Evolutionary conservation across 2,797 vertebrate species (phyloP).

Genomic region (Sphenopsis melanotis): DNA sequence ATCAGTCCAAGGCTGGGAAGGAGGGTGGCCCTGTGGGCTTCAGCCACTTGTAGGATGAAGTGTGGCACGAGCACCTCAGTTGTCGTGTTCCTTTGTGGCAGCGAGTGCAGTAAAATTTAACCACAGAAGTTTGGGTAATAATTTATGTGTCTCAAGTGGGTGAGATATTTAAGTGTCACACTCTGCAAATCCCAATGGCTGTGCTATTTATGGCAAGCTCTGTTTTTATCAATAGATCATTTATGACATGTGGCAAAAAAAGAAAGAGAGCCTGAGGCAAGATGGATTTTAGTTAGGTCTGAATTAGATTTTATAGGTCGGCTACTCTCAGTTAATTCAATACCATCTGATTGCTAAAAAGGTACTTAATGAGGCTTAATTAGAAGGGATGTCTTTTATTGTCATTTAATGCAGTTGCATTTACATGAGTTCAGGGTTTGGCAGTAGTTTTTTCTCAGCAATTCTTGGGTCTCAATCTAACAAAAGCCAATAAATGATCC

Average conservation of each 20-base stretch:
- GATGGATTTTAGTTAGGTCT: slow-evolving; percentile 12
- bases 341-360: slow-evolving; percentile 43
- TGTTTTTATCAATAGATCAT: slow-evolving; percentile 45
- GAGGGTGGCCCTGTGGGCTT: neutral
- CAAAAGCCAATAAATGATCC: neutral
- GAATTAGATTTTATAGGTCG: slow-evolving; percentile 48
- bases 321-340: slow-evolving; percentile 42
- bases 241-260: slow-evolving; percentile 25
- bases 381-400: slow-evolving; percentile 28
- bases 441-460: neutral
- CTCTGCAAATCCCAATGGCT: neutral
- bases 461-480: neutral
- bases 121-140: neutral
- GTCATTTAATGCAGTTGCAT: neutral
- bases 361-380: slow-evolving; percentile 43
- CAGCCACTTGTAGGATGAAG: neutral
- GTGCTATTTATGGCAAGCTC: slow-evolving; percentile 33
- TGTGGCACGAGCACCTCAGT: neutral
- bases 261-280: neutral
- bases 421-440: neutral
- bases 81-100: neutral
- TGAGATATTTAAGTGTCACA: neutral
- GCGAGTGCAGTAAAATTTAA: neutral
- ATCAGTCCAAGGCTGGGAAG: neutral
- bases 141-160: neutral